These are phyloP conservation scores for Dromiciops gliroides DNA, from an alignment of 2,113 vertebrate species.

Conservation along the genomic window DNA sequence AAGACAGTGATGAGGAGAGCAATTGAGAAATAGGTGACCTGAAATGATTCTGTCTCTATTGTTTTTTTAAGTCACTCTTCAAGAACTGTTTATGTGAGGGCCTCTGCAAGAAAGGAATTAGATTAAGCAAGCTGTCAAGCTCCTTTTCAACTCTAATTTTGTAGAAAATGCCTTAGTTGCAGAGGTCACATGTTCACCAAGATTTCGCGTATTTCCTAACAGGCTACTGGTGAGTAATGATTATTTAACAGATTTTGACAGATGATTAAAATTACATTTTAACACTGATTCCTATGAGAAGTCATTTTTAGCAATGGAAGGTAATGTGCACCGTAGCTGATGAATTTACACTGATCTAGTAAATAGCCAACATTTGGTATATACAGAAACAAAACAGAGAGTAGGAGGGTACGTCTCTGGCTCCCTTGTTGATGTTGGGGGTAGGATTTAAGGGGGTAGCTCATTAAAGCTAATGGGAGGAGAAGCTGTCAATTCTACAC, in stretches of 20 bases:
- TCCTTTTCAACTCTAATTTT: constrained; percentile 13
- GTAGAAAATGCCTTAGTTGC: constrained; percentile 18
- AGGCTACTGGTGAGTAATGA: constrained; percentile 6
- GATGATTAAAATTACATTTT: constrained; percentile 44
- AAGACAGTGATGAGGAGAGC: background rate
- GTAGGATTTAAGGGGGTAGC: constrained; percentile 48
- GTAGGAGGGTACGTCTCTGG: constrained; percentile 40
- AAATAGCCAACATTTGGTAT: constrained; percentile 58
- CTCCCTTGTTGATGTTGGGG: constrained; percentile 43
- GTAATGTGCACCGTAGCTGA: background rate
- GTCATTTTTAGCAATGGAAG: background rate
- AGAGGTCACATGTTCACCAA: constrained; percentile 7
- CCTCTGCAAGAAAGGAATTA: constrained; percentile 6
- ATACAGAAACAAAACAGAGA: constrained; percentile 53
- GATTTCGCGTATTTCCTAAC: background rate
- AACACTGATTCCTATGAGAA: background rate
- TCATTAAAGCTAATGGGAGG: constrained; percentile 59
- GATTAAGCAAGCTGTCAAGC: background rate
- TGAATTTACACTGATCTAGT: constrained; percentile 52
- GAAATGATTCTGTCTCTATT: constrained; percentile 1
- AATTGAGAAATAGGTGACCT: background rate
- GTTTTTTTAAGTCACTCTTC: constrained; percentile 16
- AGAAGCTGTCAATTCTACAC: constrained; percentile 42
- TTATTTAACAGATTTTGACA: constrained; percentile 28
- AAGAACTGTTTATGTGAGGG: background rate